Percentiles rank a stretch among this genome's conserved stretches.
Evolutionary conservation across 2,113 vertebrate species (phyloP).

Genomic region (Brachyhypopomus gauderio): DNA sequence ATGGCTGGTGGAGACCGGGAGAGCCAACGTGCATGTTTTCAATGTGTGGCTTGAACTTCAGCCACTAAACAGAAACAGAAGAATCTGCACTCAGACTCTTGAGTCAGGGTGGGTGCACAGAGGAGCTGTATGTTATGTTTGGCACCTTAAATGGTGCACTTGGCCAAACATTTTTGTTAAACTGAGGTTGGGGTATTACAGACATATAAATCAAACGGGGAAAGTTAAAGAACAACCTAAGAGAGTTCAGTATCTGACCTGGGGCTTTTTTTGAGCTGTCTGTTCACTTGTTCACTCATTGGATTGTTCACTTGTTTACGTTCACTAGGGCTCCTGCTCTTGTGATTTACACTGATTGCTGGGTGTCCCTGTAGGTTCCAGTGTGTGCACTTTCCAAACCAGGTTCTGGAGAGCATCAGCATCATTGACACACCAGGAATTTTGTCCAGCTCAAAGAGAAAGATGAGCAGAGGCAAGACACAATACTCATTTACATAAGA

Average conservation of each 20-base stretch:
- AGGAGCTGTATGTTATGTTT: conserved; percentile 33
- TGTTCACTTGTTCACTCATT: no score
- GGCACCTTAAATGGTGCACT: neutral
- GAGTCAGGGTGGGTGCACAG: conserved; percentile 32
- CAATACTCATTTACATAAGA: neutral
- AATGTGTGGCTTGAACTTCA: neutral
- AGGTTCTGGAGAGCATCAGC: conserved; percentile 84
- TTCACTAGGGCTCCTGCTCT: no score
- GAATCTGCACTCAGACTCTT: neutral
- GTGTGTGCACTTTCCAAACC: conserved; percentile 84
- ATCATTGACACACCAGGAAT: conserved; percentile 88
- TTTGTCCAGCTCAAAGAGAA: conserved; percentile 82
- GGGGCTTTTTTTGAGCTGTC: neutral
- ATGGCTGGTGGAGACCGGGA: neutral
- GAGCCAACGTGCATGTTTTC: neutral
- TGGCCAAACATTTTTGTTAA: neutral
- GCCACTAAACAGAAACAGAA: conserved; percentile 5
- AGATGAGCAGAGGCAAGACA: conserved; percentile 79
- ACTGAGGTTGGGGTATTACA: conserved; percentile 1
- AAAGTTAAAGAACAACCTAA: neutral
- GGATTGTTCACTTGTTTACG: neutral
- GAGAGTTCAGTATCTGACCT: neutral
- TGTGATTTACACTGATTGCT: neutral
- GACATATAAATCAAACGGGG: neutral
- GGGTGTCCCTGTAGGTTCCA: conserved; percentile 73